Evolutionary conservation across 1,140 invertebrate genomes (phyloP), one percentile per base, ranked within the genome.

Genomic region (Pseudomyrmex gracilis): DNA sequence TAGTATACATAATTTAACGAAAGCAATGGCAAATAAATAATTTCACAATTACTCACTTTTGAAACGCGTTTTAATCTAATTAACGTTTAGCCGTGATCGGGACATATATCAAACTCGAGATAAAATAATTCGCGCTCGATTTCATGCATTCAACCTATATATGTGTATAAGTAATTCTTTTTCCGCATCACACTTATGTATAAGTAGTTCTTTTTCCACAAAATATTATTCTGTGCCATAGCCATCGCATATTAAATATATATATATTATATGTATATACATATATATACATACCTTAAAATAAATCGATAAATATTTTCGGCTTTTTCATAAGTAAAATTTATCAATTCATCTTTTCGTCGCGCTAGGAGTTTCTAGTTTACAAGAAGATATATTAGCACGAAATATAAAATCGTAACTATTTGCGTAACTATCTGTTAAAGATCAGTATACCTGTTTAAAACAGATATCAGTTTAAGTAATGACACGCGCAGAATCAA

Each of bases 1-100:
- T 80, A 70, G 47, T 24, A 8, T 71, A 60, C 58, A 71, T 80
- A 71, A 80, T 80, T 70, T 47, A 70, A 2, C 12, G 22, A 49
- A 70, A 70, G 55, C 53, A 70, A 70, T 7, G 3, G 12, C 22
- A 12, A 49, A 80, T 58, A 70, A 80, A 80, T n/a, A 80, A 80
- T 60, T 71, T 49, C 22, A 80, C 58, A 80, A 71, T 71, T 80
- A 70, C 58, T 80, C 7, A 71, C 55, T 70, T 58, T 15, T 43
- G n/a, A 24, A 58, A 60, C 60, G 12, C 13, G 2, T 43, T 43
- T n/a, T 47, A 24, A 66, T 76, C 43, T 64, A 66, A 66, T 76
- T 76, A 53, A 66, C 53, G 73, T 7, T 63, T 49, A 63, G 22
- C 24, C 7, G 3, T 15, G 45, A 13, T 9, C 4, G 68, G 12